Conservation (phyloP, 1,140 invertebrate genomes). For the Zaprionus inermis region DNA sequence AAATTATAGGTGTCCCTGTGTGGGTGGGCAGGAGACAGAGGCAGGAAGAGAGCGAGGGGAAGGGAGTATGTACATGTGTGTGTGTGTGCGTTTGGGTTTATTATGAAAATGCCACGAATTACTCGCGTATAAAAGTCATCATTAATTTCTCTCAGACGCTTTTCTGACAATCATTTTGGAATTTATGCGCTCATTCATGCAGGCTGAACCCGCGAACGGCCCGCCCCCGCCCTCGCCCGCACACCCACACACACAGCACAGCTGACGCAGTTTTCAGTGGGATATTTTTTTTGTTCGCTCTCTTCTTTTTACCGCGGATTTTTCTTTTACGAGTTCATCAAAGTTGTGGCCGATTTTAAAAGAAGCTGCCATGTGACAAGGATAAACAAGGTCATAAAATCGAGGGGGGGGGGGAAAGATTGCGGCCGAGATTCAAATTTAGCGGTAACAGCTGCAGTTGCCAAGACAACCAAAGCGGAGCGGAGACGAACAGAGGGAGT, state of each 20-base stretch:
- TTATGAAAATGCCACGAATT: conserved; percentile 81
- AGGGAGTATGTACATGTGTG: conserved; percentile 27
- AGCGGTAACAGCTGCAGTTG: conserved; percentile 42
- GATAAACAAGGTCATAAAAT: conserved; percentile 79
- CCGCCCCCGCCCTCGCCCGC: conserved; percentile 15
- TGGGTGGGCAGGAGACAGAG: conserved; percentile 4
- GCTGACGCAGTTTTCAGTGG: conserved; percentile 27
- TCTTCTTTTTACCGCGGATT: not conserved
- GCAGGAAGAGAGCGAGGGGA: conserved; percentile 14
- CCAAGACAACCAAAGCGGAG: not conserved
- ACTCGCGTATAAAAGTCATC: conserved; percentile 80
- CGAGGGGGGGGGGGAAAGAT: conserved; percentile 33
- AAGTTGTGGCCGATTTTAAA: conserved; percentile 75
- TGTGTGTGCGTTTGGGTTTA: conserved; percentile 48
- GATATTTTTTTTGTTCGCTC: too few species aligned
- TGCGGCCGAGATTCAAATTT: conserved; percentile 66
- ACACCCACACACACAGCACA: not conserved
- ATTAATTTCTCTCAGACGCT: conserved; percentile 80
- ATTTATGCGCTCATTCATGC: conserved; percentile 77
- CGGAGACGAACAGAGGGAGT: too few species aligned
- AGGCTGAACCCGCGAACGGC: conserved; percentile 17
- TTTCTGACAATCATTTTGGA: conserved; percentile 76
- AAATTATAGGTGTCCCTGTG: conserved; percentile 71
- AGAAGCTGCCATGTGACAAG: conserved; percentile 69
- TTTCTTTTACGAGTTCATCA: conserved; percentile 75